A percentile compares a stretch with the other conserved stretches of the same genome.
Evolutionary conservation across 2,888 invertebrate species (phyloP).

Genomic region (Ophraella communa): DNA sequence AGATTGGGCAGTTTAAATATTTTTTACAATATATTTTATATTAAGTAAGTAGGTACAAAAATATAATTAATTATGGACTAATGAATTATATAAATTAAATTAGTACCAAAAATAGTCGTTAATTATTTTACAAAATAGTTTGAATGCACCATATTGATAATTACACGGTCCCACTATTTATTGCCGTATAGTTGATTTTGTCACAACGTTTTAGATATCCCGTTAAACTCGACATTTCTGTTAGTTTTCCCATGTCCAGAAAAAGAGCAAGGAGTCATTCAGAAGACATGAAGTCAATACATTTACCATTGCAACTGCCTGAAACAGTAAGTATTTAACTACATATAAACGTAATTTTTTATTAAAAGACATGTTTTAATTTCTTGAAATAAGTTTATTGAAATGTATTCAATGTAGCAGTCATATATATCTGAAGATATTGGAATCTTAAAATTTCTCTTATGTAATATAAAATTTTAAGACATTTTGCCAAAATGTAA

Average conservation of each 20-base stretch:
- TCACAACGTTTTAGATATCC: constrained; percentile 34
- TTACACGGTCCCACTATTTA: not conserved
- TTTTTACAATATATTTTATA: constrained; percentile 40
- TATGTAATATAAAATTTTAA: too few relatives aligned
- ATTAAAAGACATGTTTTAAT: not conserved
- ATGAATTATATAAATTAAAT: not conserved
- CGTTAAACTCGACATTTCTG: constrained; percentile 35
- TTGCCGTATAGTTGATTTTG: not conserved
- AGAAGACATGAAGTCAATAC: constrained; percentile 50
- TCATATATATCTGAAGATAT: too few relatives aligned
- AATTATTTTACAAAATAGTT: constrained; percentile 6
- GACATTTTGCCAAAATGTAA: too few relatives aligned
- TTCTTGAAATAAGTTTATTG: too few relatives aligned
- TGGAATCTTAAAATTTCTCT: too few relatives aligned
- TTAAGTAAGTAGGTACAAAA: constrained; percentile 39
- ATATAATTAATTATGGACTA: not conserved
- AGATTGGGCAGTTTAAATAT: constrained; percentile 16
- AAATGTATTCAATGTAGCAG: too few relatives aligned
- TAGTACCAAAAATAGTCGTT: constrained; percentile 1
- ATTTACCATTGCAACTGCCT: constrained; percentile 20
- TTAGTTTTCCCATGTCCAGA: constrained; percentile 52
- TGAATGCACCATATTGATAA: too few relatives aligned
- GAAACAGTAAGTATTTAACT: constrained; percentile 19
- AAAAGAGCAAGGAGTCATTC: constrained; percentile 58
- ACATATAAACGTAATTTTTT: not conserved